Percentiles rank a stretch among this genome's conserved stretches.
phyloP scores from a whole-genome alignment of 2,797 vertebrate genomes.

The Chelon labrosus region DNA sequence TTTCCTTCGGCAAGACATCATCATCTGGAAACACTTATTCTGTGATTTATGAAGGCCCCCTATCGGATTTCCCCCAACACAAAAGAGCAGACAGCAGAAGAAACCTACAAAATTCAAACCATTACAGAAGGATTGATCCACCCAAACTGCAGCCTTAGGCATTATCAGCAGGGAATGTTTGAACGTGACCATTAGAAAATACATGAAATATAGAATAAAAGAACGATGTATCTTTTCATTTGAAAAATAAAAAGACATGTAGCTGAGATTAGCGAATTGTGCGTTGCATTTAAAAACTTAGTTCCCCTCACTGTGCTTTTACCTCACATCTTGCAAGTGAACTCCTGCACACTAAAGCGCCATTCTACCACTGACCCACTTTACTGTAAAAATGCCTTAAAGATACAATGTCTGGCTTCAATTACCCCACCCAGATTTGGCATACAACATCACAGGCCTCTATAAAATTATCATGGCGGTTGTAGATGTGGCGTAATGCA shows the following conservation, averaged over 20 bases:
- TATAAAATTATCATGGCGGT: slow-evolving; percentile 78
- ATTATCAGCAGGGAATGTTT: slow-evolving; percentile 35
- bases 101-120: slow-evolving; percentile 71
- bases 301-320: slow-evolving; percentile 12
- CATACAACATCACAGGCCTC: slow-evolving; percentile 76
- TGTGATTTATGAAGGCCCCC: slow-evolving; percentile 83
- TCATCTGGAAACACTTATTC: slow-evolving; percentile 89
- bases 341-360: slow-evolving; percentile 35
- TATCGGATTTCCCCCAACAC: slow-evolving; percentile 83
- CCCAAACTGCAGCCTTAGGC: slow-evolving; percentile 26
- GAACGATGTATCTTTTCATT: slow-evolving; percentile 5
- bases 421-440: slow-evolving; percentile 81
- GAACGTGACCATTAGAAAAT: slow-evolving; percentile 22
- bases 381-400: slow-evolving; percentile 75
- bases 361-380: slow-evolving; percentile 70
- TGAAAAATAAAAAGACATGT: slow-evolving; percentile 2
- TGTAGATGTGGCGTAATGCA: slow-evolving; percentile 74
- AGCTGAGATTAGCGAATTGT: neutral
- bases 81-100: slow-evolving; percentile 72
- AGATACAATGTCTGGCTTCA: slow-evolving; percentile 80
- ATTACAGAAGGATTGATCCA: slow-evolving; percentile 62
- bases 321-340: slow-evolving; percentile 33
- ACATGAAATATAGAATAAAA: slow-evolving; percentile 1
- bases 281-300: neutral
- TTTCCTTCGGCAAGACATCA: slow-evolving; percentile 65